Conservation (phyloP, 1,140 invertebrate species). For the Papilio polytes region DNA sequence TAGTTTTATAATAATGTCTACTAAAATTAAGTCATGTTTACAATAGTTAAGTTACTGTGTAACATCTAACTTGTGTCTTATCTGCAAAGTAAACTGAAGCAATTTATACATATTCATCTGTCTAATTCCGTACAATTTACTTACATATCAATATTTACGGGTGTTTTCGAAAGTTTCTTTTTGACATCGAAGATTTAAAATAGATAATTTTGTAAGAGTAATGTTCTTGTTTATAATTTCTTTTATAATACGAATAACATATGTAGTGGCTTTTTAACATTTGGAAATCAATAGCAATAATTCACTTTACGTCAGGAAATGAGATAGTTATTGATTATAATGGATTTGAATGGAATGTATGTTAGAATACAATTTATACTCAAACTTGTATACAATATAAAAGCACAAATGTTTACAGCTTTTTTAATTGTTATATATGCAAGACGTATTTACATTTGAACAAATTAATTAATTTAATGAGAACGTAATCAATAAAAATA, state of each 20-base stretch:
- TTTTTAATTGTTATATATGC: not conserved
- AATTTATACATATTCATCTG: constrained; percentile 26
- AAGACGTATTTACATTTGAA: not conserved
- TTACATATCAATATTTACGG: constrained; percentile 29
- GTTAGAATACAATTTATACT: constrained; percentile 1
- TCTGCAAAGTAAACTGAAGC: constrained; percentile 11
- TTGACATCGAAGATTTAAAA: constrained; percentile 11
- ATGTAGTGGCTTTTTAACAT: not conserved
- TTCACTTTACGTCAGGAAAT: not conserved
- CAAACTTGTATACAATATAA: constrained; percentile 1
- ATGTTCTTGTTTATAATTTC: not conserved
- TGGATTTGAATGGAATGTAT: not conserved
- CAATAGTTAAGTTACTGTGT: not conserved
- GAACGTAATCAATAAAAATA: not conserved
- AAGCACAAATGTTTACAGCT: constrained; percentile 9
- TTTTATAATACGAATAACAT: not conserved
- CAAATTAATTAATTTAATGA: not conserved
- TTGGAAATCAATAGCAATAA: constrained; percentile 2
- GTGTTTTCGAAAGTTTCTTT: not conserved
- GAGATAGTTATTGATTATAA: not conserved
- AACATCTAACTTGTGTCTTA: not conserved
- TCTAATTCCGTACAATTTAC: constrained; percentile 22
- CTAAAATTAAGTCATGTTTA: not conserved
- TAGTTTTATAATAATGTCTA: not conserved
- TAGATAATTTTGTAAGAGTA: constrained; percentile 3